phyloP scores from a whole-genome alignment of 2,113 vertebrate genomes.

The Vicugna pacos region DNA sequence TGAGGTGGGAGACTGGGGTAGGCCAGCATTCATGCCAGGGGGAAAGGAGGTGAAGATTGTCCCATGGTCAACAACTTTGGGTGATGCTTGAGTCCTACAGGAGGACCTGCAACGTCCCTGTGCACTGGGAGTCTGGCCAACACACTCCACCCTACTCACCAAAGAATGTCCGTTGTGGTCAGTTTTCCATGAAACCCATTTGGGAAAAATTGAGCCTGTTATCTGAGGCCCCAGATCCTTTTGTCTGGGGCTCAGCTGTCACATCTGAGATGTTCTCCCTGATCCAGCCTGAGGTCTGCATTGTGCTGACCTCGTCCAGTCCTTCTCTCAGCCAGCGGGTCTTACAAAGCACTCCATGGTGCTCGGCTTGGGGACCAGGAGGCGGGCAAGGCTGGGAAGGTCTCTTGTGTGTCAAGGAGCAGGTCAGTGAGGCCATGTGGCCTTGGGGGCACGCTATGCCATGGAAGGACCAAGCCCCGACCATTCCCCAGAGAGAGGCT shows the following conservation, averaged over 20 bases:
- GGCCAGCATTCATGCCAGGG: not conserved
- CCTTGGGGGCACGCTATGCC: not conserved
- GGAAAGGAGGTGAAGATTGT: not conserved
- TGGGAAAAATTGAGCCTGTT: not conserved
- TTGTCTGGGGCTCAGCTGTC: not conserved
- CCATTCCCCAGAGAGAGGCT: not conserved
- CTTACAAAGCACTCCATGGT: not conserved
- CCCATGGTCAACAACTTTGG: fast-evolving
- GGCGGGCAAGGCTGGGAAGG: not conserved
- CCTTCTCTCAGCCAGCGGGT: not conserved
- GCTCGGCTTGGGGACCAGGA: not conserved
- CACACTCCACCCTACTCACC: not conserved
- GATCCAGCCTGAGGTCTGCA: too few relatives aligned
- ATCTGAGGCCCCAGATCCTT: not conserved
- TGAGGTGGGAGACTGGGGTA: not conserved
- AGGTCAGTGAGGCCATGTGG: not conserved
- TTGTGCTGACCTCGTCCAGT: not conserved
- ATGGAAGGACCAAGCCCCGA: not conserved
- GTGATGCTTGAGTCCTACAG: not conserved
- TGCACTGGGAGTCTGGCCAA: not conserved
- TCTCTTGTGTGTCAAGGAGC: not conserved
- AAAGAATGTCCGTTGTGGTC: not conserved
- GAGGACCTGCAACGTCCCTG: not conserved
- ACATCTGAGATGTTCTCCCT: not conserved
- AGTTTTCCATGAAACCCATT: not conserved